Evolutionary conservation across 35 echinoderm and acorn worm genomes (phyloP).

Genomic region (Acanthaster planci): DNA sequence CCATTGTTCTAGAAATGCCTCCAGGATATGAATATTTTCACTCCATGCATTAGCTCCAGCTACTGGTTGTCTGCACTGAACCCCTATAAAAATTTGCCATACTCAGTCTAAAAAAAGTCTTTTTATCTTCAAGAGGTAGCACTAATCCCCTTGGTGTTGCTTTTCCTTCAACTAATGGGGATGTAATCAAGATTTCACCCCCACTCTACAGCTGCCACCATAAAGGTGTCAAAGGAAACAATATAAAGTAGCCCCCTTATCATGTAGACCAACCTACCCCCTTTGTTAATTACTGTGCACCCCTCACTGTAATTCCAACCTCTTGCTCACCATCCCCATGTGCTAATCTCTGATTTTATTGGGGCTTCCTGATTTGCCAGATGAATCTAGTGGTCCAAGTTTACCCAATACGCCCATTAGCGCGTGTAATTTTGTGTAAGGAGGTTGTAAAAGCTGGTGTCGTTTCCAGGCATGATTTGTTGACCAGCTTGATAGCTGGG

Average conservation of each 20-base stretch:
- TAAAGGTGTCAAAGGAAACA: conserved; percentile 4
- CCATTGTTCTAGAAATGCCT: neutral
- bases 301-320: too few species aligned
- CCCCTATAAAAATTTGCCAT: neutral
- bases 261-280: neutral
- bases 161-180: neutral
- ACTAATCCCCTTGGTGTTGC: neutral
- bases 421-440: conserved; percentile 15
- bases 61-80: neutral
- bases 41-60: neutral
- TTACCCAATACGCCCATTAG: neutral
- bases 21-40: neutral
- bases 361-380: neutral
- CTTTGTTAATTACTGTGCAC: neutral
- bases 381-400: neutral
- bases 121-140: neutral
- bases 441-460: neutral
- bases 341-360: neutral
- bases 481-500: neutral
- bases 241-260: conserved; percentile 20
- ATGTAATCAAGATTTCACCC: neutral
- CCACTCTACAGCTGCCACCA: neutral
- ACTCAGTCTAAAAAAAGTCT: conserved; percentile 3
- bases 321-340: too few species aligned
- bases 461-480: conserved; percentile 6